Conservation (phyloP, 2,888 invertebrate species). For the Dusona sp. region DNA sequence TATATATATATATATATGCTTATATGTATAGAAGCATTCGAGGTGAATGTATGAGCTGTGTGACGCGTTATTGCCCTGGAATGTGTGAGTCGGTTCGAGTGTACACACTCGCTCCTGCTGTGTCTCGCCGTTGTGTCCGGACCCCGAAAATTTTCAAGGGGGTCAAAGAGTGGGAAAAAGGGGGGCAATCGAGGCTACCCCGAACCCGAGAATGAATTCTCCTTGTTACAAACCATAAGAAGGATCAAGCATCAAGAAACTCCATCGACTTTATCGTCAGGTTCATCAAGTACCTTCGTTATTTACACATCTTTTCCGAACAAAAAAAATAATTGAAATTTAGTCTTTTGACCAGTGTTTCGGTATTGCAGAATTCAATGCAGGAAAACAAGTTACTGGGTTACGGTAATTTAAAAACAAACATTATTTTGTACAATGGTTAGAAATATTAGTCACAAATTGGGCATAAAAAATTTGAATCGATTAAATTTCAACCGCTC, state of each 20-base stretch:
- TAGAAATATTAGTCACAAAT: not conserved
- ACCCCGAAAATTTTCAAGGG: slow-evolving; percentile 41
- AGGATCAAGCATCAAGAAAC: slow-evolving; percentile 15
- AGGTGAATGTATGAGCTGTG: slow-evolving; percentile 58
- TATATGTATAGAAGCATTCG: slow-evolving; percentile 36
- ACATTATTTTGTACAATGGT: not conserved
- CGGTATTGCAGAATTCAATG: not conserved
- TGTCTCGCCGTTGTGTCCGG: slow-evolving; percentile 37
- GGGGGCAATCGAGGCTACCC: not conserved
- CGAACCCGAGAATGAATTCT: slow-evolving; percentile 30
- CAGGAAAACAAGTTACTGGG: not conserved
- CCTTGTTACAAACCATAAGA: slow-evolving; percentile 18
- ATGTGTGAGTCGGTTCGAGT: slow-evolving; percentile 56
- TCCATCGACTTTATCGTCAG: slow-evolving; percentile 9
- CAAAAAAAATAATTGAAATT: not conserved
- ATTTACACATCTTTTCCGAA: not conserved
- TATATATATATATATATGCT: slow-evolving; percentile 15
- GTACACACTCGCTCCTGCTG: slow-evolving; percentile 36
- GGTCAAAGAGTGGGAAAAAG: slow-evolving; percentile 18
- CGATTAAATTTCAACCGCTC: not conserved
- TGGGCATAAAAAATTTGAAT: not conserved
- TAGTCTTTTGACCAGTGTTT: not conserved
- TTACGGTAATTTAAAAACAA: not conserved
- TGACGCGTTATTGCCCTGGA: slow-evolving; percentile 66
- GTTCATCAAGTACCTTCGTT: slow-evolving; percentile 5